Evolutionary conservation across 2,797 vertebrate genomes (phyloP), one percentile per base, ranked within the genome.

Genomic region (Taenioides sp.): DNA sequence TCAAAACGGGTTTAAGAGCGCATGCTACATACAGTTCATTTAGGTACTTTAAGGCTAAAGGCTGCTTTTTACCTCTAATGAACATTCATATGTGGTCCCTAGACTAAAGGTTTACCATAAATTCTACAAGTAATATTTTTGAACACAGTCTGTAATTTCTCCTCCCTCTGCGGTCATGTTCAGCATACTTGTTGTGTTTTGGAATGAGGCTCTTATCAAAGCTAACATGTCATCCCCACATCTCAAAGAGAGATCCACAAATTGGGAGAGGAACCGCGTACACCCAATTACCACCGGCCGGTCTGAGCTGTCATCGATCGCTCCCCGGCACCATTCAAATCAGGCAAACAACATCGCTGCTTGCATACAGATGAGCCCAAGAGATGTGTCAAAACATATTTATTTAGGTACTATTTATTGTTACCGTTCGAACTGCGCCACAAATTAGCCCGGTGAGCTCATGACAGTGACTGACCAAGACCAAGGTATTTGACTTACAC

Each of bases 361-460:
- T 27, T 70, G 86, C 82, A 89, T 81, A 82, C 80, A 76, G 81
- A 91, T 86, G 81, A 87, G 82, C 70, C 17, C 65, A 84, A 78
- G 69, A 81, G 82, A 84, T 77, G 86, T 81, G 81, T 63, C 22
- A 67, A 82, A 85, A 78, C 67, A 25, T 79, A 59, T 59, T 25
- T 28, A 59, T 28, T 59, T 59, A 17, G 27, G 16, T 60, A 60
- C 12, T 47, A 47, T 16, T 47, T 60, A 7, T 57, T 57, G 63
- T 63, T 79, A 65, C n/a, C 0, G 7, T 58, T 43, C 66, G 20
- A 60, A 65, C 65, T 3, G 58, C 9, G 50, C 23, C 12, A 18
- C 31, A 74, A 80, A 77, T 70, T 72, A 57, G 69, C 40, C 0
- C 0, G 73, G 74, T 87, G 84, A 76, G 85, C 71, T 82, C 85